Base-by-base conservation (phyloP, 92 coral and sea anemone species). In the Actinostola sp. region DNA sequence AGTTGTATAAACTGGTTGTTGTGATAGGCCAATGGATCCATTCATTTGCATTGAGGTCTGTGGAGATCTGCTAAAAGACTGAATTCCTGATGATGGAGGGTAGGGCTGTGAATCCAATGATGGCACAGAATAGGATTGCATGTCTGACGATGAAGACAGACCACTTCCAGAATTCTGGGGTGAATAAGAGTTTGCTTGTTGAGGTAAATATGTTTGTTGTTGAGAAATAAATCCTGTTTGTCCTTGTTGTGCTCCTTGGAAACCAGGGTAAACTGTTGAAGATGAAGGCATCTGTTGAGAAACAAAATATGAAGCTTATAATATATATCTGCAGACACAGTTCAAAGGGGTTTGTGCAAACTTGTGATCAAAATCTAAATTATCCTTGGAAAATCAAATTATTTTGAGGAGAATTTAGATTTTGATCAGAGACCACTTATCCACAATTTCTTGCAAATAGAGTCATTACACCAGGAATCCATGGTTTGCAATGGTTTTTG, bases 141-240 rank as follows among this genome's bases (percentile, higher is more conserved):
- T 56, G 8, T 34, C 41, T 2, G 64, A 38, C 19, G 29, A 26
- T 28, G 64, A 23, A 17, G 64, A 2, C 35, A 30, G 31, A 36
- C 4, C 42, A 36, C 20, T 31, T 49, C 38, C 42, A 49, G 60
- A 1, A 17, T 16, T 67, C 35, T 49, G 72, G 27, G 60, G 31
- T 23, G 66, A 23, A 59, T 36, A 23, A 9, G 13, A 41, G 29
- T n/a, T 61, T 48, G n/a, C 55, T 27, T 61, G 60, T 43, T 73
- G 80, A 39, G 80, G 70, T 30, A 46, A 21, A 25, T 59, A 65
- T 45, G 60, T 60, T 46, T 67, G 72, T 34, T 31, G 60, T 32
- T 51, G 63, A 15, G 70, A 73, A n/a, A 13, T 1, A 12, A 25
- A 50, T 7, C 54, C 65, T 30, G 65, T 28, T 31, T 15, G 63